Percentiles rank a stretch among this genome's conserved stretches.
Conservation (phyloP, 2,113 vertebrate species). For the Platysternon megacephalum region DNA sequence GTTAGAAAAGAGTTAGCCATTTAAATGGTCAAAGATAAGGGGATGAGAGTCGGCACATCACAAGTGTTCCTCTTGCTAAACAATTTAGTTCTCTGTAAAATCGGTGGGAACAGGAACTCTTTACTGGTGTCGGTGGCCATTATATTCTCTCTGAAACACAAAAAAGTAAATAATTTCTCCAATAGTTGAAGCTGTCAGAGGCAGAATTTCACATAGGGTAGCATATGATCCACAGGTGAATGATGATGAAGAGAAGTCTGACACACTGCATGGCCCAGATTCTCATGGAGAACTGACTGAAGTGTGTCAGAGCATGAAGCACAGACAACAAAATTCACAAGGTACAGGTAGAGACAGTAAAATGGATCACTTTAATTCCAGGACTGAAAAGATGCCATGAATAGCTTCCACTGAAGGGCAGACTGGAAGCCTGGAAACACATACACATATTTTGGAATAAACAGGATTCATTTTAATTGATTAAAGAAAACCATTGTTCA, state of each 20-base stretch:
- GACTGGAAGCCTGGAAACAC: neutral
- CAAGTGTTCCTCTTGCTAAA: neutral
- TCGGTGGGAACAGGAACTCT: neutral
- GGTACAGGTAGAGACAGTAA: neutral
- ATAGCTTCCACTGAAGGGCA: neutral
- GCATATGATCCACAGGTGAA: neutral
- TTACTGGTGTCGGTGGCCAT: neutral
- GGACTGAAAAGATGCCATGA: neutral
- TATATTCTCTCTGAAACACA: neutral
- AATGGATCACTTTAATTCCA: neutral
- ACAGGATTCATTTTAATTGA: neutral
- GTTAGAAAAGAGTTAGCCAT: neutral
- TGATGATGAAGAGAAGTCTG: neutral
- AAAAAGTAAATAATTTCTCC: neutral
- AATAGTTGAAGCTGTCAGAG: neutral
- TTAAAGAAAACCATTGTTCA: neutral
- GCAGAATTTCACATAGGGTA: neutral
- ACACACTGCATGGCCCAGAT: neutral
- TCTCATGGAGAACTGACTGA: neutral
- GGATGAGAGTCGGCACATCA: neutral
- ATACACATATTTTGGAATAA: neutral
- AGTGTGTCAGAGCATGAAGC: neutral
- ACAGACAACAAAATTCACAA: neutral
- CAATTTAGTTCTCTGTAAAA: neutral
- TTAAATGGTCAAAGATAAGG: neutral